Evolutionary conservation across 2,113 vertebrate genomes (phyloP), one percentile per base, ranked within the genome.

Genomic region (Myiagra hebetior): DNA sequence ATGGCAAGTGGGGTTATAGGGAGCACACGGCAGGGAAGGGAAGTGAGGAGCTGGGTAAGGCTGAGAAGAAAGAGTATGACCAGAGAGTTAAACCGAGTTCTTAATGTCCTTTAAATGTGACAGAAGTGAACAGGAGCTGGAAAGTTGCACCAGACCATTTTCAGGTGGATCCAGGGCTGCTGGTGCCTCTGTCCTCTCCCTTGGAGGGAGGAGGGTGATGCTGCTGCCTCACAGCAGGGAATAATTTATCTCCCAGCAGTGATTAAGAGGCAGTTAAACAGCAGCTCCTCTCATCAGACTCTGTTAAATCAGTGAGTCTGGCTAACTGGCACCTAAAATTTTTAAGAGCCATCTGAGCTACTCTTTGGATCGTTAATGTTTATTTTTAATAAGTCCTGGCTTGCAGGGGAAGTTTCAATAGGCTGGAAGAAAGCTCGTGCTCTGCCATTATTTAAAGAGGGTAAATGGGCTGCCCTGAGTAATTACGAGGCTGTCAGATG

Each of bases 281-380:
- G 56, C 83, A 93, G 76, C 69, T 63, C 27, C 33, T 64, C 23
- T 69, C 20, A 3, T 41, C 9, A 16, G 76, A 68, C 76, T 80
- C 92, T 63, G 68, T 91, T 91, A 92, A 93, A 95, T 89, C 86
- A 63, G 4, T 84, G 22, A 77, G 60, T 89, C 93, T 68, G 77
- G 7, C 46, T 93, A 96, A 95, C 83, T 53, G 83, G 68, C 83
- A 93, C 92, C 95, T 95, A 93, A 93, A 93, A 92, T 77, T 96
- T 97, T 96, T 95, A 94, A 95, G 91, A 97, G 92, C 88, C 1
- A 9, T 11, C 85, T 74, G 83, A 96, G 84, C 72, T 86, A 28
- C 73, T 85, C 91, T 75, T 91, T 78, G 94, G 94, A 72, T 92
- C 89, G 49, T 95, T 97, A 95, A 96, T 96, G 94, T 97, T 96